phyloP scores from a whole-genome alignment of 2,797 vertebrate species.

The Adrianichthys oophorus region DNA sequence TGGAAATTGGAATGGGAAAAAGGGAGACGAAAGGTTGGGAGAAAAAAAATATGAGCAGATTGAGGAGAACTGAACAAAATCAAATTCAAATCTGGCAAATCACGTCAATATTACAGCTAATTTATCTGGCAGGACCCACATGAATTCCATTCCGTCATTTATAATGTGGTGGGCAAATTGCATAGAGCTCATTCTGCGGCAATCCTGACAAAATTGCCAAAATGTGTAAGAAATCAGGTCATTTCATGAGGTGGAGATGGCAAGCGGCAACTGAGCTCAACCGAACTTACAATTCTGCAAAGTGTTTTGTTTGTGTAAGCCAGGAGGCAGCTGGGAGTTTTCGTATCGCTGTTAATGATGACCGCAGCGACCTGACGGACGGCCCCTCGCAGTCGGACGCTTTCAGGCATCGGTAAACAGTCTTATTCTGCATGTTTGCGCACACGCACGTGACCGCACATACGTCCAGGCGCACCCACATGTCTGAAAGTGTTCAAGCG shows the following conservation, averaged over 20 bases:
- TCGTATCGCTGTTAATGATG: conserved; percentile 38
- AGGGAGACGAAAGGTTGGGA: conserved; percentile 7
- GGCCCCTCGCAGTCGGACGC: conserved; percentile 43
- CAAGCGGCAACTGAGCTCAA: conserved; percentile 45
- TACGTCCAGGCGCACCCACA: conserved; percentile 23
- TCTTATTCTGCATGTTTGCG: conserved; percentile 39
- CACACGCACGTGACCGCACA: conserved; percentile 7
- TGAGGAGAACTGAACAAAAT: conserved; percentile 28
- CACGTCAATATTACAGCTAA: conserved; percentile 39
- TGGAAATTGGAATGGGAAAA: conserved; percentile 3
- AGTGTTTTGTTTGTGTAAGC: conserved; percentile 4
- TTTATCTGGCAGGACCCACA: conserved; percentile 19
- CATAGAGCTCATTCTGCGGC: conserved; percentile 33
- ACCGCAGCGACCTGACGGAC: conserved; percentile 53
- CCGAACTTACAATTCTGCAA: conserved; percentile 14
- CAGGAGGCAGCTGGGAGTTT: conserved; percentile 1
- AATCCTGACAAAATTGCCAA: conserved; percentile 31
- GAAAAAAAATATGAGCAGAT: background rate
- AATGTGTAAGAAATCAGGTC: conserved; percentile 53
- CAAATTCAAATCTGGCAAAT: conserved; percentile 47
- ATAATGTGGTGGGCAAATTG: conserved; percentile 38
- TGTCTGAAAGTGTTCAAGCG: conserved; percentile 40
- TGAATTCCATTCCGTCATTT: conserved; percentile 39
- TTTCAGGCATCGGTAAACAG: conserved; percentile 62
- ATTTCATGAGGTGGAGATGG: conserved; percentile 55